Evolutionary conservation across 2,888 invertebrate species (phyloP).

Genomic region (Proisotoma minuta): DNA sequence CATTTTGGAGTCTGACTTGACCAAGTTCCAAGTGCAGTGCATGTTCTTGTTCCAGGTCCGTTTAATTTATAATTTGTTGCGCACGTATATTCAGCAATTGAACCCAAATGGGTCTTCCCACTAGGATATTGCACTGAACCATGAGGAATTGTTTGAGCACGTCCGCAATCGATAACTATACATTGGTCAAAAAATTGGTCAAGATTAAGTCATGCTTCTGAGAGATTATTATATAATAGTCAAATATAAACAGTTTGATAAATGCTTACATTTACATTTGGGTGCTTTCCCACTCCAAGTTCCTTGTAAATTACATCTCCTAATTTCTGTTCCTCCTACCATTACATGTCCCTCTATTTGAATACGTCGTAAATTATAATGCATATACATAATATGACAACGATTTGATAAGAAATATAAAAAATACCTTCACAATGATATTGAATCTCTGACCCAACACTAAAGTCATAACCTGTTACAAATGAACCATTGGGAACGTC

Average conservation of each 20-base stretch:
- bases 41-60: conserved; percentile 68
- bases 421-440: conserved; percentile 63
- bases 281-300: conserved; percentile 81
- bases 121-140: conserved; percentile 68
- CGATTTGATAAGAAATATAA: neutral
- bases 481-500: conserved; percentile 79
- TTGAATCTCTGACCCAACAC: conserved; percentile 78
- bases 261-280: conserved; percentile 74
- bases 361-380: conserved; percentile 51
- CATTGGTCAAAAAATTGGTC: conserved; percentile 1
- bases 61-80: conserved; percentile 64
- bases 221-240: neutral
- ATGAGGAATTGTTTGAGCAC: conserved; percentile 71
- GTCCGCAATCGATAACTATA: conserved; percentile 85
- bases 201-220: neutral
- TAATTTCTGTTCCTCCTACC: conserved; percentile 62
- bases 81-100: conserved; percentile 74
- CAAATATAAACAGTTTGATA: conserved; percentile 12
- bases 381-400: neutral
- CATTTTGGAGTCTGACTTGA: conserved; percentile 78
- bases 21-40: conserved; percentile 73
- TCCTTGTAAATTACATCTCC: conserved; percentile 69
- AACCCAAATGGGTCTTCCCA: conserved; percentile 73
- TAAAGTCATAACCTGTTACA: conserved; percentile 83
- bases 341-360: conserved; percentile 65